A percentile compares a stretch with the other conserved stretches of the same genome.
Evolutionary conservation across 2,113 vertebrate genomes (phyloP).

Genomic region (Macroglossus sobrinus): DNA sequence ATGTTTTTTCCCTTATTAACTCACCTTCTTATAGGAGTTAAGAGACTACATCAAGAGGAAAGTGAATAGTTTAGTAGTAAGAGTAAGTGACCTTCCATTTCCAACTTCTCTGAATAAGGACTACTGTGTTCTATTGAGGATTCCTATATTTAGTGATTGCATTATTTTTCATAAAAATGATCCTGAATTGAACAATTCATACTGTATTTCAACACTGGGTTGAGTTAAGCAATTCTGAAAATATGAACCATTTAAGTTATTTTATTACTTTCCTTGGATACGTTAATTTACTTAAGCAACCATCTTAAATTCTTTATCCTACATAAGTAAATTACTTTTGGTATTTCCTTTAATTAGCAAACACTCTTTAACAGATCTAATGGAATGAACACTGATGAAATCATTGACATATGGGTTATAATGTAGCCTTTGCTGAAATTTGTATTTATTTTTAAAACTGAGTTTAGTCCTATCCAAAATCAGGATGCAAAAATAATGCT

Average conservation of each 20-base stretch:
- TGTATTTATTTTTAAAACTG: neutral
- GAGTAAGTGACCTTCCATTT: neutral
- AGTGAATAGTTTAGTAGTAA: neutral
- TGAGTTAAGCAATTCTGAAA: neutral
- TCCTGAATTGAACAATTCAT: neutral
- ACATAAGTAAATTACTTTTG: neutral
- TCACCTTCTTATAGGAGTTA: neutral
- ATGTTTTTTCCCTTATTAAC: neutral
- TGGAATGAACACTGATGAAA: neutral
- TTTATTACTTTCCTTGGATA: neutral
- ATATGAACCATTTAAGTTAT: neutral
- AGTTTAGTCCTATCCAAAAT: neutral
- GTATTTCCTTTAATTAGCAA: neutral
- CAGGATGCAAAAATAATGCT: neutral
- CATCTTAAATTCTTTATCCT: neutral
- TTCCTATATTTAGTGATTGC: neutral
- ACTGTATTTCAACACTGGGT: neutral
- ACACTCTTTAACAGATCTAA: neutral
- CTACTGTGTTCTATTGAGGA: neutral
- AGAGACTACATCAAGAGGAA: neutral
- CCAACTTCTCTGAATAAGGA: neutral
- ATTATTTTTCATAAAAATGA: conserved; percentile 20
- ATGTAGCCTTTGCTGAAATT: neutral
- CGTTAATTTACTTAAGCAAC: neutral
- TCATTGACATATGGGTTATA: neutral